Base-by-base conservation (phyloP, 1,140 invertebrate species). In the Eriocheir sinensis region DNA sequence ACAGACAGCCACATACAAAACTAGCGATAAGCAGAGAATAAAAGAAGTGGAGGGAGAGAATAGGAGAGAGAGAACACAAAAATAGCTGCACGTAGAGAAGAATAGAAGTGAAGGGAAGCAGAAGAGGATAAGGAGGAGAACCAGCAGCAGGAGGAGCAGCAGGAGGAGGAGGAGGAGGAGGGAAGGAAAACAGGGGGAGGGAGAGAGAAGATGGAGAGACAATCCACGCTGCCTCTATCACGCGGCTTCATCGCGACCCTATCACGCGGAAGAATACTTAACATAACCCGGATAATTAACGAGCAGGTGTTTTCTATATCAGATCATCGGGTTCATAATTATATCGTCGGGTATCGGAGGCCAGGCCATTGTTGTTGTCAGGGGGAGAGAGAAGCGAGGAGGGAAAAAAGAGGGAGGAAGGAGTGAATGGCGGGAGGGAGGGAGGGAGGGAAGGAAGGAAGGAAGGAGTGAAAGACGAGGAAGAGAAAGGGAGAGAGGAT, bases 221-320 rank as follows among this genome's bases (percentile, higher is more conserved):
- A n/a, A n/a, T n/a, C n/a, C n/a, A n/a, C n/a, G n/a, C n/a, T n/a
- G 27, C 21, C 60, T 72, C 60, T 72, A 72, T 72, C 60, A 72
- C 60, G 21, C 60, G n/a, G 12, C 40, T 9, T 27, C 40, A 88
- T 88, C 85, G 21, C n/a, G 85, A 88, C 30, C 36, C 41, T 34
- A 88, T 88, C 85, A 38, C 36, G 17, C 8, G 85, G 21, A 72
- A 8, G 85, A 88, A 88, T 88, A 88, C 85, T 88, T 88, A 88
- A 88, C 85, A 88, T 88, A 41, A 88, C 85, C 44, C 41, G 40
- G 85, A 88, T 88, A 88, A 88, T 88, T 88, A 44, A 88, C 38
- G 85, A 88, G 85, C 34, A 88, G 85, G 85, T 88, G n/a, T 88
- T 41, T 88, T 88, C 85, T 88, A 88, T 88, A 88, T 88, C 85